Base-by-base conservation (phyloP, 2,888 invertebrate species). In the Anthrax anthrax region DNA sequence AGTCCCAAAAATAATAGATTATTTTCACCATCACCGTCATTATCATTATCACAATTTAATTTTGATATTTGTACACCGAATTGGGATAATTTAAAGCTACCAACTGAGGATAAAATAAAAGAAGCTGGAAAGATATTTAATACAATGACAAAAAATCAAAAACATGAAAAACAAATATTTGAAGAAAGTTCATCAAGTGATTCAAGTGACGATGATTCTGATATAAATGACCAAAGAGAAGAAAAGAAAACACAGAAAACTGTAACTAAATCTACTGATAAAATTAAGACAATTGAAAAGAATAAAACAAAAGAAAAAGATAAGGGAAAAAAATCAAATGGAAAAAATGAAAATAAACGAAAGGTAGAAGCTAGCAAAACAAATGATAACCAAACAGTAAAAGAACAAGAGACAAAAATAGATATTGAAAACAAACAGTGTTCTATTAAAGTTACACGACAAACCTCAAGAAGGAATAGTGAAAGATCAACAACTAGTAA, bases 121-220 rank as follows among this genome's bases (percentile, higher is more conserved):
- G 43, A 36, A 29, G 48, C 44, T 19, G 50, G 42, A 46, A 43
- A 43, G 12, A 5, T 44, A 16, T 47, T 43, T 37, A 38, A 34
- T 27, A 14, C 14, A 17, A 29, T 41, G 18, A 27, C 19, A 12
- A 44, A 45, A 37, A 23, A 36, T 17, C 12, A 18, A 13, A 38
- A 34, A 16, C 47, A 34, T 19, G 19, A 9, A 16, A 44, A 42
- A 41, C 34, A 38, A 2, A 19, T 44, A 10, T 29, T 46, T 2
- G 47, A 43, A 39, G 45, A 46, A 18, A 50, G 45, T 29, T 46
- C 46, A 5, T 44, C 39, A 39, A 14, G 12, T 5, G 39, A 38
- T n/a, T 36, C 37, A 18, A 32, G 3, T 43, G 45, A 47, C 32
- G 39, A 44, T 18, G 42, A 39, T 43, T 18, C 6, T 10, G 17